Evolutionary conservation across 2,113 vertebrate genomes (phyloP), one percentile per base, ranked within the genome.

Genomic region (Daubentonia madagascariensis): DNA sequence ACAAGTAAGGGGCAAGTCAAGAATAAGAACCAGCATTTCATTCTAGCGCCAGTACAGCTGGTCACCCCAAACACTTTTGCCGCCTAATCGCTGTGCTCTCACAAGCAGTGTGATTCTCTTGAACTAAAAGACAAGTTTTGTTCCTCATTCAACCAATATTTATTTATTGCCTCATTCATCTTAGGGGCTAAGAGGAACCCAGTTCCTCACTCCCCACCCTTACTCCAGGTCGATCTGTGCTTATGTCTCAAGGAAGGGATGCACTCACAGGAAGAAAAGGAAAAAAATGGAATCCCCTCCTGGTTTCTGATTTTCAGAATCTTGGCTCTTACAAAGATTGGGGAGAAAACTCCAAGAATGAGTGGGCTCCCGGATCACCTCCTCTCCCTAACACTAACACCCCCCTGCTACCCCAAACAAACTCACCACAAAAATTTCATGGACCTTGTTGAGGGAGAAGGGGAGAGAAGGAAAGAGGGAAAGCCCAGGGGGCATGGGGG

Each of bases 131-230:
- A 16, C 17, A 67, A 67, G 11, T 43, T 68, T 45, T 45, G 23
- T 57, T 79, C 54, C 23, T 75, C 30, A n/a, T 80, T 75, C 28
- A 25, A 10, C 1, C 28, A 76, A n/a, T 1, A 67, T n/a, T 85
- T 95, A 90, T 40, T 79, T 73, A 32, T 67, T 52, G 73, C 25
- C 23, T 18, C 13, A 11, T 93, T 96, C 30, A 5, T 85, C 76
- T 85, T 4, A 78, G 35, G 43, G 72, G 30, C 32, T 95, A n/a
- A n/a, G n/a, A 37, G 30, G 45, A n/a, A 45, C 16, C 30, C 32
- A 61, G 22, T 32, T 78, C 17, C 23, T 91, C 1, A 17, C 20
- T 67, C 8, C 52, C 48, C 22, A 16, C 3, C 28, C 50, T 57
- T 93, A 35, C 67, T 73, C 65, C 72, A 76, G 86, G 68, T n/a